A percentile compares a stretch with the other conserved stretches of the same genome.
These are phyloP conservation scores for Sciurus carolinensis DNA, from an alignment of 2,797 vertebrate genomes.

Conservation along the genomic window DNA sequence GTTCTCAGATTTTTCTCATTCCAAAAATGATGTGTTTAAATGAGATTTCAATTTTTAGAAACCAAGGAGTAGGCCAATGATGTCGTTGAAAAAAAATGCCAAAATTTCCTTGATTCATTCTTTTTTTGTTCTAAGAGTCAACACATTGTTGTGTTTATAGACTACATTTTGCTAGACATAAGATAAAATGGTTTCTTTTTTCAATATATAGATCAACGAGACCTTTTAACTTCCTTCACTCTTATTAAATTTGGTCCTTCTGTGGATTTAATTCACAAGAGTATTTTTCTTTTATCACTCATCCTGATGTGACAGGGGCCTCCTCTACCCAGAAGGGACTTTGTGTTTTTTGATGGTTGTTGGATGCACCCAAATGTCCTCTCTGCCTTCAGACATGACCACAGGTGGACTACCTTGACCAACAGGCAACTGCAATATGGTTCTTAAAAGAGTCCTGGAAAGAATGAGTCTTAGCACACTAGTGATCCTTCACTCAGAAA, in stretches of 20 bases:
- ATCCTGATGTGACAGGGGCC: background rate
- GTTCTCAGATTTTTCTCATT: slow-evolving; percentile 32
- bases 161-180: background rate
- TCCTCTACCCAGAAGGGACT: background rate
- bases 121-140: background rate
- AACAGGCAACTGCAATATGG: background rate
- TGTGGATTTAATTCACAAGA: background rate
- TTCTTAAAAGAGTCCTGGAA: background rate
- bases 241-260: background rate
- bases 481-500: background rate
- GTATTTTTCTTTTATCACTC: background rate
- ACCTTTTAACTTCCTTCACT: background rate
- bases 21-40: background rate
- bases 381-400: background rate
- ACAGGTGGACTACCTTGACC: background rate
- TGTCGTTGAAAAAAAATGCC: background rate
- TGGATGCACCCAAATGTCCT: background rate
- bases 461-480: background rate
- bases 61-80: background rate
- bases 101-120: background rate
- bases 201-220: background rate
- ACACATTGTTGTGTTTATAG: background rate
- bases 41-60: background rate
- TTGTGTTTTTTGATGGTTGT: background rate
- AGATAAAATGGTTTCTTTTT: background rate